Evolutionary conservation across 2,113 vertebrate species (phyloP).

Genomic region (Scalopus aquaticus): DNA sequence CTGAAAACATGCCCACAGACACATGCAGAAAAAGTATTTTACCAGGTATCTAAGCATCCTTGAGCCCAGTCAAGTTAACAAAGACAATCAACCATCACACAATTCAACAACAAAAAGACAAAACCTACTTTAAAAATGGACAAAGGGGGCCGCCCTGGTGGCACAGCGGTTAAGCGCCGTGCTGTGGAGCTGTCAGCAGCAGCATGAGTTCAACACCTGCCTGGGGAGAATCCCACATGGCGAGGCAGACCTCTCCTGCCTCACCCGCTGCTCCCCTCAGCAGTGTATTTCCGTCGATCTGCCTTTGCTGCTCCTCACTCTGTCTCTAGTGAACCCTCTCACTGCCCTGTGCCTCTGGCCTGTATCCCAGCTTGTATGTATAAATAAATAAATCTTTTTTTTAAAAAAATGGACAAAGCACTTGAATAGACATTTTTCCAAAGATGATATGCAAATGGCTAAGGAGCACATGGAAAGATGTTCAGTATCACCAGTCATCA

Average conservation of each 20-base stretch:
- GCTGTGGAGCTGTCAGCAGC: too few relatives aligned
- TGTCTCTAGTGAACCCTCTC: too few relatives aligned
- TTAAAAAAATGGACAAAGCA: not conserved
- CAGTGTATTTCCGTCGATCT: too few relatives aligned
- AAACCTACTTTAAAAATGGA: not conserved
- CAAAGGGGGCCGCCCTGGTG: not conserved
- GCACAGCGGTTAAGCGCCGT: too few relatives aligned
- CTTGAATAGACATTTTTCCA: not conserved
- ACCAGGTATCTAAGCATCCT: not conserved
- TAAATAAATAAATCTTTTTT: too few relatives aligned
- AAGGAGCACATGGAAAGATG: constrained; percentile 18
- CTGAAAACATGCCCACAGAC: not conserved
- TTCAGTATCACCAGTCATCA: constrained; percentile 12
- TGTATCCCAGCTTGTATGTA: too few relatives aligned
- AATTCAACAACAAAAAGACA: not conserved
- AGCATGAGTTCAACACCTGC: too few relatives aligned
- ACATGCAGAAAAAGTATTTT: not conserved
- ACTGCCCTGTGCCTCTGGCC: too few relatives aligned
- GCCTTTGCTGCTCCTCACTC: too few relatives aligned
- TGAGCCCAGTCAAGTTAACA: not conserved
- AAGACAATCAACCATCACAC: not conserved
- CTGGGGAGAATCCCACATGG: too few relatives aligned
- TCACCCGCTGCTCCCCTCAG: too few relatives aligned
- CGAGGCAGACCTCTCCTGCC: too few relatives aligned
- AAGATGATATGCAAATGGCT: not conserved